Base-by-base conservation (phyloP, 2,113 vertebrate genomes). In the Ancistrus triradiatus region DNA sequence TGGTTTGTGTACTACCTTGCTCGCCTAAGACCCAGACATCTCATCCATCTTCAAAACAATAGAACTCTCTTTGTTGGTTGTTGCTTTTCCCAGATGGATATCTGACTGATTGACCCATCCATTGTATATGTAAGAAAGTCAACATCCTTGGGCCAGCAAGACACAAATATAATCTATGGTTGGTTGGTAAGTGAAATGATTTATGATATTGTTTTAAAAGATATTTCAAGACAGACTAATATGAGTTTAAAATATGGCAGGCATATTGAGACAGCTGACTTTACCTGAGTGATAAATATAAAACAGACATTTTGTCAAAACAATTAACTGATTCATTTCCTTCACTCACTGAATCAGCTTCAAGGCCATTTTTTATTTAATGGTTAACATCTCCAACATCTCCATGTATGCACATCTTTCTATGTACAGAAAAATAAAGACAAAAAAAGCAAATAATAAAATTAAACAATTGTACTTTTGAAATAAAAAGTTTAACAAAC, bases 91-190 rank as follows among this genome's bases (percentile, higher is more conserved):
- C 46, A 66, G 73, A 69, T 71, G 72, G 66, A 53, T 74, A 78
- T 75, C 70, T 75, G 69, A 75, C 65, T 61, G 63, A 75, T 74
- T 74, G 58, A 66, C 59, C n/a, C 60, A 59, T 18, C 53, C 37
- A 68, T 46, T 59, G 47, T 50, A 66, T 70, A 69, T 59, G 52
- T 60, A 73, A 22, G 21, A 63, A 63, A 47, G 13, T 76, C 27
- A 55, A 18, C 21, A 65, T 71, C 21, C 49, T 52, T 13, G 55
- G 14, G 37, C 10, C 27, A 31, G 27, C 42, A 33, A 38, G 4
- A 28, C 67, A 56, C 35, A 56, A 27, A 69, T 28, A 57, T 40
- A 31, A 58, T 31, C 35, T 10, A 27, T 56, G 14, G 18, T 35
- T 2, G 21, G 31, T 40, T 47, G 37, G 35, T 33, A 33, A n/a